Evolutionary conservation across 2,888 invertebrate species (phyloP).

Genomic region (Tiliacea citrago): DNA sequence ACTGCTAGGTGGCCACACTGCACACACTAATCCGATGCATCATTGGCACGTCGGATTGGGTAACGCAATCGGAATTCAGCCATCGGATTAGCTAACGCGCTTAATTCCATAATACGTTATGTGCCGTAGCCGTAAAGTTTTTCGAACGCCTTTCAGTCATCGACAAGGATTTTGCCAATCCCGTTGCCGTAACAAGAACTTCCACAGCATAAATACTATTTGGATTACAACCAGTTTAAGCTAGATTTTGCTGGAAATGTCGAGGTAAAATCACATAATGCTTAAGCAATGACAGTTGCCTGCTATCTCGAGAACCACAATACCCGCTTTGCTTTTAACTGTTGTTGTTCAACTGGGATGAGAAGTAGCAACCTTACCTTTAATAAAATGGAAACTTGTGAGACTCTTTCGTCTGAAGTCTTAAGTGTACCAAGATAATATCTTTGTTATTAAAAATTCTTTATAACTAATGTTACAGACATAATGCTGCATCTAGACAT

Average conservation of each 20-base stretch:
- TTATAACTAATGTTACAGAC: slow-evolving; percentile 9
- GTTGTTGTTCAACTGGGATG: slow-evolving; percentile 24
- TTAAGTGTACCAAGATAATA: slow-evolving; percentile 6
- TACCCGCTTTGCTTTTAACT: slow-evolving; percentile 31
- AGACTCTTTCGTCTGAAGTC: slow-evolving; percentile 3
- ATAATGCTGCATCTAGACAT: not conserved
- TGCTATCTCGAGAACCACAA: slow-evolving; percentile 34
- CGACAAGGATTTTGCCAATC: slow-evolving; percentile 10
- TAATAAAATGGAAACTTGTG: slow-evolving; percentile 32
- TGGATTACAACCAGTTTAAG: slow-evolving; percentile 3
- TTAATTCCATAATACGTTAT: slow-evolving; percentile 41
- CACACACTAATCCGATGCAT: slow-evolving; percentile 49
- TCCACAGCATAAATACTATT: slow-evolving; percentile 6
- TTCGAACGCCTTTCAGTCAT: slow-evolving; percentile 15
- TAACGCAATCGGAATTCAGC: slow-evolving; percentile 51
- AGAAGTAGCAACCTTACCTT: slow-evolving; percentile 23
- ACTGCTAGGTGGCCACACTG: not conserved
- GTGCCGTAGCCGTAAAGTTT: slow-evolving; percentile 17
- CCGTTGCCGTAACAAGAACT: not conserved
- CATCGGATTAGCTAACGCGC: slow-evolving; percentile 46
- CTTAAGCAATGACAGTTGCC: slow-evolving; percentile 40
- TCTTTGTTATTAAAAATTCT: slow-evolving; percentile 14
- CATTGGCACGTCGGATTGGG: slow-evolving; percentile 44
- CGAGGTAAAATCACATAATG: slow-evolving; percentile 45
- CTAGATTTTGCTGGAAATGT: slow-evolving; percentile 38